Conservation (phyloP, 2,888 invertebrate genomes). For the Troglohyphantes excavatus region DNA sequence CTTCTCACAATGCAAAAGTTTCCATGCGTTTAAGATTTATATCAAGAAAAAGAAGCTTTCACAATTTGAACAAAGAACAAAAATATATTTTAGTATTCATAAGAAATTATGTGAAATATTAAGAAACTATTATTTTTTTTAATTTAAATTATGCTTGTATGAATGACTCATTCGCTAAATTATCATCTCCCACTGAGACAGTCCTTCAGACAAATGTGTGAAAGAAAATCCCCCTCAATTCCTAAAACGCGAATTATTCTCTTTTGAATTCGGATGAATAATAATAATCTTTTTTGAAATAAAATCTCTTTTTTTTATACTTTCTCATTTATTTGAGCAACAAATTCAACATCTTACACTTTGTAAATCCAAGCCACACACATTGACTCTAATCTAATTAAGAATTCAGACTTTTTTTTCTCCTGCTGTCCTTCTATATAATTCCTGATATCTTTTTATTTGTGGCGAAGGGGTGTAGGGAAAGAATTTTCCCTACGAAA, state of each 20-base stretch:
- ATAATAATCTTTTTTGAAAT: neutral
- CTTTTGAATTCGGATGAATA: slow-evolving; percentile 24
- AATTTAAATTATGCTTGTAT: too few relatives aligned
- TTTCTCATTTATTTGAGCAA: slow-evolving; percentile 3
- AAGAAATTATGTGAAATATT: too few relatives aligned
- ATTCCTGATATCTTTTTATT: neutral
- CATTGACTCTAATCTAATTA: slow-evolving; percentile 50
- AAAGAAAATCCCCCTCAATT: slow-evolving; percentile 9
- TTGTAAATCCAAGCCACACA: slow-evolving; percentile 18
- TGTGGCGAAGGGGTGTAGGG: neutral
- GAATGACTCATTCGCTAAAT: too few relatives aligned
- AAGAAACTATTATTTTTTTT: too few relatives aligned
- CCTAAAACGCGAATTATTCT: neutral
- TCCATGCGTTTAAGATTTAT: too few relatives aligned
- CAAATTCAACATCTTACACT: slow-evolving; percentile 25
- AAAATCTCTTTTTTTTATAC: neutral
- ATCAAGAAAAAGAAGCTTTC: too few relatives aligned
- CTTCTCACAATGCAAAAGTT: too few relatives aligned
- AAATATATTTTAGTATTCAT: too few relatives aligned
- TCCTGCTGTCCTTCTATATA: neutral
- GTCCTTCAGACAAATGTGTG: neutral
- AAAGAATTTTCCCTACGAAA: slow-evolving; percentile 29
- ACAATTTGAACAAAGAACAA: too few relatives aligned
- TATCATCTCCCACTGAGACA: neutral
- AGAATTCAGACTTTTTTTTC: slow-evolving; percentile 38